Evolutionary conservation across 1,140 invertebrate genomes (phyloP).

Genomic region (Anthonomus grandis): DNA sequence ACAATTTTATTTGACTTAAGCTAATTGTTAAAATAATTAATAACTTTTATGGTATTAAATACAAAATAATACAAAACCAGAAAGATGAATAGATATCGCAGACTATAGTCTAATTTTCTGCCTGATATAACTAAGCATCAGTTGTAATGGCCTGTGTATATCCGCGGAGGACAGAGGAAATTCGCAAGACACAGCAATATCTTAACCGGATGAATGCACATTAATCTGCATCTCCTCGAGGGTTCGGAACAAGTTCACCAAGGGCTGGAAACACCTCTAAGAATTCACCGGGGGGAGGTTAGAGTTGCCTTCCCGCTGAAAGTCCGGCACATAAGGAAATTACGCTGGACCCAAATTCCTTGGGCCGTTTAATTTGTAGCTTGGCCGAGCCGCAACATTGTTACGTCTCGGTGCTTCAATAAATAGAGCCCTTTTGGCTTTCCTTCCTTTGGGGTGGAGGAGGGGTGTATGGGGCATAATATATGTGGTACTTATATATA

Average conservation of each 20-base stretch:
- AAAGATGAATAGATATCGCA: no score
- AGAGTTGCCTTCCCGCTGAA: constrained; percentile 25
- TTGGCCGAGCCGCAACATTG: constrained; percentile 30
- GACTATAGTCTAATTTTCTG: constrained; percentile 31
- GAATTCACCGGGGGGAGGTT: constrained; percentile 33
- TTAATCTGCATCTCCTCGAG: constrained; percentile 46
- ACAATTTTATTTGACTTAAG: no score
- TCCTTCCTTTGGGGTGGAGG: background rate
- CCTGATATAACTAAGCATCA: constrained; percentile 32
- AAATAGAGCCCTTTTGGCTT: constrained; percentile 28
- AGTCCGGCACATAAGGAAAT: constrained; percentile 44
- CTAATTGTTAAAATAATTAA: no score
- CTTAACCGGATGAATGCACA: constrained; percentile 48
- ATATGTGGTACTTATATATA: constrained; percentile 23
- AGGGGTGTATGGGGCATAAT: constrained; percentile 10
- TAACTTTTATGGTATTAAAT: no score
- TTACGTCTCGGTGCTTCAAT: constrained; percentile 31
- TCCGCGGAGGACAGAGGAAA: constrained; percentile 24
- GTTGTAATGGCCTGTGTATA: constrained; percentile 33
- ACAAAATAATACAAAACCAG: no score
- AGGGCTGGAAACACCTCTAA: constrained; percentile 42
- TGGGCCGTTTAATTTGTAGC: constrained; percentile 44
- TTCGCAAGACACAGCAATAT: constrained; percentile 38
- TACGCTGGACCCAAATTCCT: constrained; percentile 42
- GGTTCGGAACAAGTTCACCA: constrained; percentile 17